Conservation (phyloP, 2,113 vertebrate species). For the Crypturellus undulatus region DNA sequence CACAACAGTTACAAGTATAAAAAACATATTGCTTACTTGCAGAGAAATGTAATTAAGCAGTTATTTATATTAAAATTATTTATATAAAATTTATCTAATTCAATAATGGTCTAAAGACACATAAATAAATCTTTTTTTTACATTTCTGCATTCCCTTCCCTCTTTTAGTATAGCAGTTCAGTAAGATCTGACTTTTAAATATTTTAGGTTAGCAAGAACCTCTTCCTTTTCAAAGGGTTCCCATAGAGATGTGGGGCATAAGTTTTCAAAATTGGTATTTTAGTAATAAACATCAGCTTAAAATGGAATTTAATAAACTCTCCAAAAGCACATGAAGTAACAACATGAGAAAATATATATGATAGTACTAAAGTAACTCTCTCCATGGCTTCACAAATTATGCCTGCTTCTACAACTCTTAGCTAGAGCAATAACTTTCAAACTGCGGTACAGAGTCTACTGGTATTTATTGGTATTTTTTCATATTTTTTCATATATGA, state of each 20-base stretch:
- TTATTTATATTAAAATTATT: not conserved
- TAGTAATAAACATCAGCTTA: not conserved
- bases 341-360: not conserved
- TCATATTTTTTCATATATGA: not conserved
- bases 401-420: not conserved
- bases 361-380: not conserved
- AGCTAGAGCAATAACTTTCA: not conserved
- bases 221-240: not conserved
- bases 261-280: not conserved
- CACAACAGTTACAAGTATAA: not conserved
- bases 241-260: not conserved
- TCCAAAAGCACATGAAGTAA: not conserved
- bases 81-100: not conserved
- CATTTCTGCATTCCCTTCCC: not conserved
- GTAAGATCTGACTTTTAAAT: not conserved
- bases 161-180: not conserved
- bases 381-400: not conserved
- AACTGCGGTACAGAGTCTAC: accelerated
- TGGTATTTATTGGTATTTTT: not conserved
- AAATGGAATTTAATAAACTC: not conserved
- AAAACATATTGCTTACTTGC: not conserved
- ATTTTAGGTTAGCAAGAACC: not conserved
- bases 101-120: not conserved
- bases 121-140: not conserved
- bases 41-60: not conserved